A percentile compares a stretch with the other conserved stretches of the same genome.
Evolutionary conservation across 2,113 vertebrate genomes (phyloP).

Genomic region (Plecturocebus donacophilus): DNA sequence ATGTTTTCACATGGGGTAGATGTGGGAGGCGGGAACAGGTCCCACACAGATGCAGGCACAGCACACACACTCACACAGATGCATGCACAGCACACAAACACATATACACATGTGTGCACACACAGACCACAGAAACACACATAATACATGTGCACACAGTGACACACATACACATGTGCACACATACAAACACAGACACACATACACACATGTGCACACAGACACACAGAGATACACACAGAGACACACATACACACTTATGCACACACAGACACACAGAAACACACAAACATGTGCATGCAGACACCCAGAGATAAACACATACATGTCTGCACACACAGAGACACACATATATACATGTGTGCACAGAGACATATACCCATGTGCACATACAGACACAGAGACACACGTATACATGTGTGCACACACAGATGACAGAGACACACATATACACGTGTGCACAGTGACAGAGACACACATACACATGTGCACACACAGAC

Average conservation of each 20-base stretch:
- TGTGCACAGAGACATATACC: not conserved
- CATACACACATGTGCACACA: no score
- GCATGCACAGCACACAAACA: not conserved
- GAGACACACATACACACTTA: rapidly evolving
- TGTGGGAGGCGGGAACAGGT: not conserved
- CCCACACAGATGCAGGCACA: no score
- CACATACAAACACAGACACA: no score
- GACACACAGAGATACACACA: no score
- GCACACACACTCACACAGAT: not conserved
- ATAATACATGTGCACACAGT: not conserved
- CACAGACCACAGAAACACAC: not conserved
- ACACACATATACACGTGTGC: no score
- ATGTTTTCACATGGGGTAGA: rapidly evolving
- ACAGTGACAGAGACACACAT: no score
- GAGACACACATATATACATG: no score
- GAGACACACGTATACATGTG: no score
- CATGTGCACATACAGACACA: not conserved
- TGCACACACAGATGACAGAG: not conserved
- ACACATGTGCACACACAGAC: rapidly evolving
- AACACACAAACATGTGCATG: not conserved
- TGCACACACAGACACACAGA: no score
- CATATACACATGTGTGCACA: not conserved
- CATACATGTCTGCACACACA: rapidly evolving
- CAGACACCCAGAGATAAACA: not conserved
- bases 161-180: not conserved